Percentiles rank a stretch among this genome's conserved stretches.
phyloP scores from a whole-genome alignment of 2,888 invertebrate genomes.

The Euclidia mi region DNA sequence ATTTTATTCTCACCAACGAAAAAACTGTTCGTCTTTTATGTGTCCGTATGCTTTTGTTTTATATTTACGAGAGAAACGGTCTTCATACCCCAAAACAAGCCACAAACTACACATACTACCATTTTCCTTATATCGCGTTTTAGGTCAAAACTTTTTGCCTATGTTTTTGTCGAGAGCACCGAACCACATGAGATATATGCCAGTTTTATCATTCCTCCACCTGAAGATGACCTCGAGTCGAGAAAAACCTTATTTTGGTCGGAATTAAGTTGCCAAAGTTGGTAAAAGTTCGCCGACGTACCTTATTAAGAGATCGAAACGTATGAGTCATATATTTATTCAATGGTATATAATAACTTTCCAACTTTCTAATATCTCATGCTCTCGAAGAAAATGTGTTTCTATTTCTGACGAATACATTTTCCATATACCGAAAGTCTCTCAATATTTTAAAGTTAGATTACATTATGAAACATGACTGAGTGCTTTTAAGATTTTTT shows the following conservation, averaged over 20 bases:
- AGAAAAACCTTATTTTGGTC: conserved; percentile 64
- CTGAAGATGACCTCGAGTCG: conserved; percentile 68
- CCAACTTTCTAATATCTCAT: conserved; percentile 55
- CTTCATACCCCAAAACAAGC: conserved; percentile 57
- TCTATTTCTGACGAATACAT: conserved; percentile 19
- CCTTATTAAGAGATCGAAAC: no score
- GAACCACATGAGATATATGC: conserved; percentile 69
- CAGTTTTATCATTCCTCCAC: conserved; percentile 58
- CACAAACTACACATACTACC: conserved; percentile 62
- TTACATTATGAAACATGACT: conserved; percentile 24
- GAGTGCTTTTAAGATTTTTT: conserved; percentile 20
- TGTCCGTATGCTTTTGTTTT: conserved; percentile 44
- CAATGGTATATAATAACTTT: conserved; percentile 64
- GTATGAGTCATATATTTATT: conserved; percentile 64
- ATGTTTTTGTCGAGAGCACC: conserved; percentile 71
- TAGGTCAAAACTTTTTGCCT: conserved; percentile 73
- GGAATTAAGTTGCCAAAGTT: conserved; percentile 69
- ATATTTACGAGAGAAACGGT: conserved; percentile 46
- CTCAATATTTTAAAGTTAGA: conserved; percentile 33
- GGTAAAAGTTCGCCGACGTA: conserved; percentile 55
- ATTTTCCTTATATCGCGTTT: conserved; percentile 69
- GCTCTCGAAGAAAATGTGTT: conserved; percentile 26
- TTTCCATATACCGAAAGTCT: conserved; percentile 20
- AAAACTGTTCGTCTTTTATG: conserved; percentile 36
- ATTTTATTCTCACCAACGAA: conserved; percentile 7